Evolutionary conservation across 2,797 vertebrate species (phyloP), one percentile per base, ranked within the genome.

Genomic region (Muscicapa striata): DNA sequence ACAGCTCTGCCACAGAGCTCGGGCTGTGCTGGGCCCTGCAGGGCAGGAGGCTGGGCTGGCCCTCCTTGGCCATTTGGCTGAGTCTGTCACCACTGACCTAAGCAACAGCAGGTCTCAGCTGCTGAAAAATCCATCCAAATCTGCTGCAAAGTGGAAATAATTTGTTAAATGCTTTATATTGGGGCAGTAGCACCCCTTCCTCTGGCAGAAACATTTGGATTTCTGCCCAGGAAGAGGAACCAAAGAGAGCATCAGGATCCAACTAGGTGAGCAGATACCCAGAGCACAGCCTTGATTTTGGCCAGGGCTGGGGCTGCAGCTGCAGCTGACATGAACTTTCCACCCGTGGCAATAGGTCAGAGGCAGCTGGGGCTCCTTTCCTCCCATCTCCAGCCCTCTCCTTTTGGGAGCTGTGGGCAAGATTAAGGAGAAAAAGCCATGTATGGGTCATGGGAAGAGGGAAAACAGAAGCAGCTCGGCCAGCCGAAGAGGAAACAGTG

Each of bases 1-100:
- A 34, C 15, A 7, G 26, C 55, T 72, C 34, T 73, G 22, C 57
- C 5, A 1, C 43, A 21, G 43, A 34, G 19, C 29, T 46, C 0
- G 0, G 48, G 38, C 58, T 62, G 40, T 46, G 48, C 41, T 0
- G 0, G 13, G 48, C 30, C 41, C 73, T 43, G 29, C 10, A 2
- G 20, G 30, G 5, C 11, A 41, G 36, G 23, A 24, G 30, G 67
- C 6, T 0, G 0, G 22, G 40, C 26, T 49, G 83, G 21, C 12
- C 58, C 45, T 84, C 26, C 10, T 51, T 57, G n/a, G 57, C 32
- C 2, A 0, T 43, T 66, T 38, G n/a, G n/a, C 45, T 32, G 46
- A 51, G 41, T 18, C 29, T 4, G 55, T 61, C n/a, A 26, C 29
- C 2, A 2, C 6, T 32, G 20, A 17, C 24, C 27, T 27, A 9